Evolutionary conservation across 2,113 vertebrate genomes (phyloP).

Genomic region (Mirza zaza): DNA sequence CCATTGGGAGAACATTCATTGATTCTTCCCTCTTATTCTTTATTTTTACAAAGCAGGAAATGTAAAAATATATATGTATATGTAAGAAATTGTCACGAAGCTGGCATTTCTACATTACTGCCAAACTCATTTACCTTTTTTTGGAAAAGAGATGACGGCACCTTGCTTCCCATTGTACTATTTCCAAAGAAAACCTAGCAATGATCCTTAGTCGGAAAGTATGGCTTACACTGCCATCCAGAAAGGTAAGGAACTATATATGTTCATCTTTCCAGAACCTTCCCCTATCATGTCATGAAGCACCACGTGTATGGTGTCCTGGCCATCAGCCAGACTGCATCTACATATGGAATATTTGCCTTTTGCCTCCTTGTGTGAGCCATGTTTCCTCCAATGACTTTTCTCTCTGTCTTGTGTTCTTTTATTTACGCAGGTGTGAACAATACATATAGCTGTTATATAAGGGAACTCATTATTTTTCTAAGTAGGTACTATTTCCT

Average conservation of each 20-base stretch:
- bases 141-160: not conserved
- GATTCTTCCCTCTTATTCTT: not conserved
- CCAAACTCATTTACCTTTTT: not conserved
- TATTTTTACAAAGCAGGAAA: not conserved
- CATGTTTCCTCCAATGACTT: not conserved
- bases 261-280: not conserved
- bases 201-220: not conserved
- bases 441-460: not conserved
- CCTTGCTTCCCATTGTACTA: not conserved
- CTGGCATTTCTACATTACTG: not conserved
- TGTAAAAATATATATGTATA: not conserved
- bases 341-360: not conserved
- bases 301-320: not conserved
- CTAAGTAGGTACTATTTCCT: constrained; percentile 14
- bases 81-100: not conserved
- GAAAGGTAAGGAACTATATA: not conserved
- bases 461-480: constrained; percentile 47
- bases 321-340: not conserved
- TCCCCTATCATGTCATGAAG: not conserved
- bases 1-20: not conserved
- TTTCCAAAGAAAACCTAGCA: not conserved
- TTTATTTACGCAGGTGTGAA: not conserved
- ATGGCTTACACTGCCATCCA: not conserved
- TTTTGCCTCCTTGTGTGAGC: not conserved
- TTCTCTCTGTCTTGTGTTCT: not conserved